These are phyloP conservation scores for Fissipunctia ypsillon DNA, from an alignment of 2,888 invertebrate genomes.

Conservation along the genomic window DNA sequence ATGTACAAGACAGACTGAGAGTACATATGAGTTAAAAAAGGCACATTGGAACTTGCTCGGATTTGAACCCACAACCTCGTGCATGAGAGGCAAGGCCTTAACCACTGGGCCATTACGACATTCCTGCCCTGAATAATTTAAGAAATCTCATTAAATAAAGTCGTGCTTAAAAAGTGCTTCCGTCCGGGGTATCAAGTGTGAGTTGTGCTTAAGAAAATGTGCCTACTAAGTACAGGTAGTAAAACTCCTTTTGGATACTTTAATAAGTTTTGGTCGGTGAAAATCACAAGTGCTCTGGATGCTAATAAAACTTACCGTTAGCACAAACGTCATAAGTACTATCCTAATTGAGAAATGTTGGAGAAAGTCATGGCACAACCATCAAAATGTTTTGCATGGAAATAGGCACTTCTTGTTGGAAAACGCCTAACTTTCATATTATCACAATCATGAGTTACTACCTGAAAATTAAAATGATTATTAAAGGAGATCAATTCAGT, in stretches of 20 bases:
- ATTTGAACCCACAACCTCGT: background rate
- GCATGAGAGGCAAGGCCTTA: background rate
- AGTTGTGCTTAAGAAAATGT: background rate
- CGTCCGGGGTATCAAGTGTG: background rate
- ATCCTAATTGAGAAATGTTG: background rate
- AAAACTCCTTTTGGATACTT: background rate
- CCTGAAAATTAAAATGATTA: background rate
- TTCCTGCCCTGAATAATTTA: background rate
- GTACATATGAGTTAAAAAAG: background rate
- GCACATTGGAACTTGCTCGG: background rate
- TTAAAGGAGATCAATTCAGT: background rate
- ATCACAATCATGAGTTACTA: background rate
- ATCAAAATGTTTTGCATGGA: background rate
- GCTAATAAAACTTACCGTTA: background rate
- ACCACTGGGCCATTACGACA: background rate
- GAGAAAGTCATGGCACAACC: background rate
- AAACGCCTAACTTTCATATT: background rate
- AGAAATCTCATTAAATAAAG: background rate
- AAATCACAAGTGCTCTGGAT: background rate
- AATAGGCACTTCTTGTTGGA: background rate
- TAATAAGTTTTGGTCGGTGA: background rate
- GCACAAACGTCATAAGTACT: background rate
- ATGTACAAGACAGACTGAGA: background rate
- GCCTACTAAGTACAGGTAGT: background rate
- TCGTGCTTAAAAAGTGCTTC: background rate